Percentiles rank a stretch among this genome's conserved stretches.
These are phyloP conservation scores for Condylura cristata DNA, from an alignment of 2,113 vertebrate genomes.

Conservation along the genomic window DNA sequence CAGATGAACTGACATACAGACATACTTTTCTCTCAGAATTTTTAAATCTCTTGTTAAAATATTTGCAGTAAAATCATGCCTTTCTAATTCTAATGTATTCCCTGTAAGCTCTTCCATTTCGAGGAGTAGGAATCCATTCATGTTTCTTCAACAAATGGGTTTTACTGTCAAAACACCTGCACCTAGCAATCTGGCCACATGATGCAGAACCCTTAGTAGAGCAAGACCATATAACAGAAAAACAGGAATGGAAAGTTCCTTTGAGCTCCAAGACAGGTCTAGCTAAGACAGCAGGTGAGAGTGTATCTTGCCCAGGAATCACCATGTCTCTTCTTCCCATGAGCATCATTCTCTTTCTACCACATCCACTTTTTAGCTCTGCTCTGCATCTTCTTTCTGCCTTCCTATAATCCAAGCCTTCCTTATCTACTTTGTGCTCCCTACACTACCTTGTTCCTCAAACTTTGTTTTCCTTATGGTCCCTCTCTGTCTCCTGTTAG, in stretches of 20 bases:
- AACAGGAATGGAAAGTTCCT: background rate
- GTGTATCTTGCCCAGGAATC: background rate
- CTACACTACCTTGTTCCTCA: background rate
- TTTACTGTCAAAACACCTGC: background rate
- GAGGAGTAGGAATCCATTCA: background rate
- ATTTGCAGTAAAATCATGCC: background rate
- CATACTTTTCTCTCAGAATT: background rate
- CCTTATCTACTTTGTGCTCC: background rate
- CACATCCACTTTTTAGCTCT: background rate
- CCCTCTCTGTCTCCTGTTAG: background rate
- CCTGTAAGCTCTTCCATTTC: background rate
- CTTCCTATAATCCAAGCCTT: background rate
- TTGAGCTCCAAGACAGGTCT: background rate
- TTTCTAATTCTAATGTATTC: constrained; percentile 10
- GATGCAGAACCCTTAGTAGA: constrained; percentile 10
- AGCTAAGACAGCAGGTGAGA: background rate
- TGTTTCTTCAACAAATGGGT: background rate
- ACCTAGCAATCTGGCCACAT: background rate
- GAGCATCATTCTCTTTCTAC: background rate
- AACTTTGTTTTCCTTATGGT: background rate
- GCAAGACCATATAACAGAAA: background rate
- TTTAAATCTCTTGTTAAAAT: background rate
- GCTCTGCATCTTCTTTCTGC: background rate
- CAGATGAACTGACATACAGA: background rate
- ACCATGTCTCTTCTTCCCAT: background rate